phyloP scores from a whole-genome alignment of 2,888 invertebrate species.

The Boloria selene region DNA sequence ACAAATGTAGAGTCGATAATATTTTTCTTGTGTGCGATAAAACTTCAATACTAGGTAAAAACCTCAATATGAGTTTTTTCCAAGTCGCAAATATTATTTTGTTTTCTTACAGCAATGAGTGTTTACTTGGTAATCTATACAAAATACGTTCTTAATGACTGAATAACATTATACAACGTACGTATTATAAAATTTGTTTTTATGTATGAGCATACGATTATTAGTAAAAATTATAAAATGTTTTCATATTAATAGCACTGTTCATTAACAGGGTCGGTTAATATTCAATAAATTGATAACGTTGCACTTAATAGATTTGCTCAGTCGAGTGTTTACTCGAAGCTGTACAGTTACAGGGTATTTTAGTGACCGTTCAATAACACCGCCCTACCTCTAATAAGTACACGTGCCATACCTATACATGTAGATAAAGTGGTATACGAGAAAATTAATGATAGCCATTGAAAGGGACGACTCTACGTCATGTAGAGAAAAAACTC shows the following conservation, averaged over 20 bases:
- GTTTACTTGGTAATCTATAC: too few species aligned
- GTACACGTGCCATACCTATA: constrained; percentile 12
- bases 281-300: constrained; percentile 10
- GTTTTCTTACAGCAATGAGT: neutral
- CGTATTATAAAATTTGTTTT: too few species aligned
- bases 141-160: too few species aligned
- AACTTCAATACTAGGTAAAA: neutral
- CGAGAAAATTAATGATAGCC: constrained; percentile 7
- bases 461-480: constrained; percentile 10
- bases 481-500: neutral
- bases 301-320: constrained; percentile 3
- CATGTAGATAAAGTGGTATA: constrained; percentile 8
- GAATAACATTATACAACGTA: too few species aligned
- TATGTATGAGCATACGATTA: too few species aligned
- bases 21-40: constrained; percentile 4
- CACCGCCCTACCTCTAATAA: neutral
- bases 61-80: neutral
- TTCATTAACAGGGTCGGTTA: neutral
- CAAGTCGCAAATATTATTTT: constrained; percentile 1
- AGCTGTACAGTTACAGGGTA: constrained; percentile 14
- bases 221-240: neutral
- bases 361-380: constrained; percentile 20
- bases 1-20: constrained; percentile 2
- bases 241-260: neutral
- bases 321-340: constrained; percentile 15